Base-by-base conservation (phyloP, 2,113 vertebrate species). In the Lycaon pictus region DNA sequence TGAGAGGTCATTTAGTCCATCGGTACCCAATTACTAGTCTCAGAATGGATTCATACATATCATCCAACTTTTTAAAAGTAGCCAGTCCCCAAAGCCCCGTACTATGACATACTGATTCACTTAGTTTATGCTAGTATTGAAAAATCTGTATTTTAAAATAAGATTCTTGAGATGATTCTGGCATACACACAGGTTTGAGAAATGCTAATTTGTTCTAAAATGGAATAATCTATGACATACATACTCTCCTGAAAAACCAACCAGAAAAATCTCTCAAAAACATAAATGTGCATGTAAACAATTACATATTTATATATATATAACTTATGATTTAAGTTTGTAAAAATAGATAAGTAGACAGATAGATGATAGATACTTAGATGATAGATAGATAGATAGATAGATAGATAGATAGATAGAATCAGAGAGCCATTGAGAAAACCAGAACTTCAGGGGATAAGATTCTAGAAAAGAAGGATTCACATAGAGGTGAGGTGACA, bases 91-190 rank as follows among this genome's bases (percentile, higher is more conserved):
- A 65, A 87, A 65, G 12, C 3, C 53, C 43, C 15, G 60, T n/a
- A 83, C 90, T 60, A 87, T 62, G 13, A 72, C 13, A 62, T 60
- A 71, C 3, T 11, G 9, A 43, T 62, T 79, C 5, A 88, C 43
- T 86, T 63, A 25, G 13, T 37, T 92, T 87, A 32, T 37, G 20
- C 15, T 56, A 51, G 9, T 80, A 88, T 4, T 11, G 35, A 29
- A 19, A 19, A 85, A 85, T 89, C 25, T 67, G 16, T 88, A 89
- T 35, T 93, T 96, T 84, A 88, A 86, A 94, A 87, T 71, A 82
- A 48, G 19, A 83, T 87, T 53, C n/a, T 63, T 5, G 6, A 96
- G 10, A 37, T 93, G 13, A 69, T 77, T 8, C 23, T 90, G 69
- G 58, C 11, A 82, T 63, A 81, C 27, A 87, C 74, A 88, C 16